Evolutionary conservation across 2,888 invertebrate genomes (phyloP).

Genomic region (Lasioglossum figueresi): DNA sequence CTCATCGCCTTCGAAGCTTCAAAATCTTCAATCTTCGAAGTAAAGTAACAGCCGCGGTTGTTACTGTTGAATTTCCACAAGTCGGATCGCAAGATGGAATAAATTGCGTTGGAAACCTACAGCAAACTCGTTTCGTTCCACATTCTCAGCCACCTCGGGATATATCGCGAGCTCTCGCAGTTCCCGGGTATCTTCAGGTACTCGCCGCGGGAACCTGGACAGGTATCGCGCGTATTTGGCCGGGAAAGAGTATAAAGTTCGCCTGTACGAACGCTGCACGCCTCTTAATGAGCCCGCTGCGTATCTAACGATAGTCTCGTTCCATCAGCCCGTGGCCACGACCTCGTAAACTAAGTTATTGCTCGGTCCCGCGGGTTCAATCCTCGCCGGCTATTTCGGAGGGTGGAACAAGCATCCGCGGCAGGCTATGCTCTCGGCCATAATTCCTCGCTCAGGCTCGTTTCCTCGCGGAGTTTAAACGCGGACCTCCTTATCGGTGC

Average conservation of each 20-base stretch:
- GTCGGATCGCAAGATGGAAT: not conserved
- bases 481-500: constrained; percentile 37
- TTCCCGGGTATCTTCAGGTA: not conserved
- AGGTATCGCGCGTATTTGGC: not conserved
- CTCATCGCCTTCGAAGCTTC: too few relatives aligned
- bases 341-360: constrained; percentile 57
- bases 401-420: not conserved
- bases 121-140: too few relatives aligned
- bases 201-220: constrained; percentile 11
- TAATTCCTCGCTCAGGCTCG: constrained; percentile 26
- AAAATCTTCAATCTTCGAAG: too few relatives aligned
- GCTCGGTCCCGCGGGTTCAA: constrained; percentile 10
- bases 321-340: constrained; percentile 22
- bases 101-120: not conserved
- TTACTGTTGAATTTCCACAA: not conserved
- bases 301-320: constrained; percentile 22
- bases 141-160: not conserved
- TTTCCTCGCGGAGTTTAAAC: constrained; percentile 44
- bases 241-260: constrained; percentile 17
- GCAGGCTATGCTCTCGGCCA: not conserved
- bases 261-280: not conserved
- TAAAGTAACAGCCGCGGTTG: not conserved
- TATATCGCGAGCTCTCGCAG: not conserved
- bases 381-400: not conserved
- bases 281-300: constrained; percentile 45